Base-by-base conservation (phyloP, 2,113 vertebrate genomes). In the Nanorana parkeri region DNA sequence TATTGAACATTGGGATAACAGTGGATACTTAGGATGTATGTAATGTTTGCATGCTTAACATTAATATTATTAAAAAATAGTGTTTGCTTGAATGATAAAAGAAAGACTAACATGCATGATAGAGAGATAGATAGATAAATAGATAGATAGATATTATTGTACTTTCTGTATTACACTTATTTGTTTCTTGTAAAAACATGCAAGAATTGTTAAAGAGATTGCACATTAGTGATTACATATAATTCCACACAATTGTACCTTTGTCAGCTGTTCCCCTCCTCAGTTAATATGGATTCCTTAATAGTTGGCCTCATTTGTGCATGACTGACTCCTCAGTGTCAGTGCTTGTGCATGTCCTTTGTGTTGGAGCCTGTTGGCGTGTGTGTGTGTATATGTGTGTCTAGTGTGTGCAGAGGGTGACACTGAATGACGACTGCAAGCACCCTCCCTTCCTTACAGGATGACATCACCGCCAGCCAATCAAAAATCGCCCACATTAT, bases 401-500 rank as follows among this genome's bases (percentile, higher is more conserved):
- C 79, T 73, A 21, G 41, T 74, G 79, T 81, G 58, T 65, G 68
- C 26, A 56, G 68, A 54, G 56, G 68, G 79, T 65, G 79, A 74
- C 69, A 81, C 69, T 74, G 68, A 74, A 73, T 73, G 79, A 78
- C 41, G 60, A 78, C 61, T 15, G 20, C 10, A 8, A 32, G 36
- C 60, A 26, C 60, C 79, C 16, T 32, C 64, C 78, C 41, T 47
- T 63, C 51, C 68, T 36, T 67, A n/a, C 26, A 28, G 71, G 60
- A 29, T 81, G 79, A 81, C 79, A 81, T 81, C 79, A 81, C 60
- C 69, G 19, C 17, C 79, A 74, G 20, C 79, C 69, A 81, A 81
- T 81, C 68, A 81, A 41, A 64, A 17, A 0, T 60, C 54, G 29
- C 17, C 26, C 47, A 36, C 19, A 74, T 32, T 72, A 21, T 72